Base-by-base conservation (phyloP, 2,797 vertebrate genomes). In the Chrosomus eos region DNA sequence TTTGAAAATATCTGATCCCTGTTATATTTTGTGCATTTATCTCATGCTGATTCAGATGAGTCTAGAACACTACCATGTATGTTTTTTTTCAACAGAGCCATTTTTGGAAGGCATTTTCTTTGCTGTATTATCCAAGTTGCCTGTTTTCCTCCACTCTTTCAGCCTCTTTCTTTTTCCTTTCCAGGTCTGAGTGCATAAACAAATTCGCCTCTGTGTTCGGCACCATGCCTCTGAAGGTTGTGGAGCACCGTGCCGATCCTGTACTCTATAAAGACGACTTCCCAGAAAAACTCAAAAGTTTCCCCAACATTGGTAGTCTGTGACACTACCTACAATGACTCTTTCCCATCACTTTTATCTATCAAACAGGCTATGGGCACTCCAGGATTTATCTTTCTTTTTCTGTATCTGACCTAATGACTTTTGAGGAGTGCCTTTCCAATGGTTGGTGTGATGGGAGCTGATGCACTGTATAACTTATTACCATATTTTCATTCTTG, bases 221-320 rank as follows among this genome's bases (percentile, higher is more conserved):
- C 72, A 99, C 97, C 0, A 99, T 99, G 98, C 98, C 98, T 16
- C 95, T 99, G 83, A 99, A 99, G 93, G 98, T 98, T 90, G 98
- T 99, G 90, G 98, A 99, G 81, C 98, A 99, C 87, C 96, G 98
- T 0, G 98, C 98, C 0, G 98, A 99, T 89, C 98, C 98, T 0
- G 98, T 99, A 72, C 95, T 99, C 66, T 99, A 99, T 89, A 99
- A 99, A 93, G 98, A 99, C 31, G 98, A 99, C 93, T 99, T 99
- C 87, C 98, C 97, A 16, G 97, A 99, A 94, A 99, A 99, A 81
- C 96, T 99, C 89, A 99, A 99, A 94, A 99, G 98, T 89, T 99
- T 99, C 92, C 98, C 98, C 88, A 99, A 99, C 94, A 99, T 99
- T 0, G 98, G 98, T 94, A 99, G 98, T 93, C 95, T 99, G 87